Conservation (phyloP, 2,888 invertebrate genomes). For the Cephonodes hylas region DNA sequence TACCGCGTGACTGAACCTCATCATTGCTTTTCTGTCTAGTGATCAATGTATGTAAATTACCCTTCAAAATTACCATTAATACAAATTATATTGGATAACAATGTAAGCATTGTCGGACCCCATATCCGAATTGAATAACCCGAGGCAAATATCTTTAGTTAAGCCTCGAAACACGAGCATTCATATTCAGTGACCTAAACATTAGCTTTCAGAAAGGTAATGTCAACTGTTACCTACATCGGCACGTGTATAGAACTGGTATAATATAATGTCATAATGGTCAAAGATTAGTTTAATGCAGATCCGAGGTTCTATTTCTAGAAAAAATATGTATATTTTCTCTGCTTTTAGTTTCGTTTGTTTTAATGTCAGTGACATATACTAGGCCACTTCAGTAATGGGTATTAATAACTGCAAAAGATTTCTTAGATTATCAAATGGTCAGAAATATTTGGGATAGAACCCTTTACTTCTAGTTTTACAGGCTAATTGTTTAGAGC, state of each 20-base stretch:
- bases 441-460: no score
- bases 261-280: background rate
- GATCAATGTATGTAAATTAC: no score
- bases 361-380: background rate
- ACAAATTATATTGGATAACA: no score
- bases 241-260: background rate
- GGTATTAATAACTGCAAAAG: no score
- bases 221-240: conserved; percentile 7
- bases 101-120: background rate
- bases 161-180: conserved; percentile 5
- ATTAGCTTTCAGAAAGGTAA: background rate
- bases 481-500: no score
- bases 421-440: no score
- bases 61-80: no score
- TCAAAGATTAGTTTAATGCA: background rate
- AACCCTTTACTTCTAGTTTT: no score
- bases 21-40: no score
- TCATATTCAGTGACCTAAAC: conserved; percentile 10
- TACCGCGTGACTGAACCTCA: no score
- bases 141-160: conserved; percentile 2
- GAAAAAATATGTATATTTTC: no score
- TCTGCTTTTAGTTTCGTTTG: background rate
- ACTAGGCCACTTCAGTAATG: no score
- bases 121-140: background rate
- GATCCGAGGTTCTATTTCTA: background rate